Percentiles rank a stretch among this genome's conserved stretches.
These are phyloP conservation scores for Drosophila paulistorum DNA, from an alignment of 1,140 invertebrate genomes.

Conservation along the genomic window DNA sequence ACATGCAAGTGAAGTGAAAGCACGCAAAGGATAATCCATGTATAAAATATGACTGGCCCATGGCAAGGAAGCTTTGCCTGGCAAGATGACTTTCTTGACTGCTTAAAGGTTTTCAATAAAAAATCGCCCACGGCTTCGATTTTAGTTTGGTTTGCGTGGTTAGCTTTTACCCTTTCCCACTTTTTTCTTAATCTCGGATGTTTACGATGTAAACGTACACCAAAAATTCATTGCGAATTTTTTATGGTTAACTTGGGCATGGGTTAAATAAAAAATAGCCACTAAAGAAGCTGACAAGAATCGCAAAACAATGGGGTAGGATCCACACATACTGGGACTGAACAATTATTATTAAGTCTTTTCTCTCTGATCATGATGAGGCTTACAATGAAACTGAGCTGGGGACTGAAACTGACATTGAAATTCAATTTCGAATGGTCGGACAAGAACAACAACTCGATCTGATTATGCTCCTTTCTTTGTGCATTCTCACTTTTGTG, in stretches of 20 bases:
- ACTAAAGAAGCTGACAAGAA: background rate
- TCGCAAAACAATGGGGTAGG: background rate
- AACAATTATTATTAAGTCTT: background rate
- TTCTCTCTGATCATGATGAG: background rate
- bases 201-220: background rate
- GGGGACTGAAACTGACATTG: background rate
- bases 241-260: background rate
- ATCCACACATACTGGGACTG: background rate
- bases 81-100: background rate
- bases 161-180: background rate
- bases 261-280: background rate
- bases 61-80: background rate
- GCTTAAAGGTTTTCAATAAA: constrained; percentile 5
- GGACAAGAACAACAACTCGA: background rate
- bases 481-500: background rate
- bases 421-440: background rate
- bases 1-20: background rate
- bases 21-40: background rate
- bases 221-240: background rate
- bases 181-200: background rate
- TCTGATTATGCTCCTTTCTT: background rate
- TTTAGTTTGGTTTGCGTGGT: background rate
- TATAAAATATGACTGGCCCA: background rate
- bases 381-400: background rate
- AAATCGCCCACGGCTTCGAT: background rate